Base-by-base conservation (phyloP, 2,113 vertebrate genomes). In the Myrmophylax atrothorax region DNA sequence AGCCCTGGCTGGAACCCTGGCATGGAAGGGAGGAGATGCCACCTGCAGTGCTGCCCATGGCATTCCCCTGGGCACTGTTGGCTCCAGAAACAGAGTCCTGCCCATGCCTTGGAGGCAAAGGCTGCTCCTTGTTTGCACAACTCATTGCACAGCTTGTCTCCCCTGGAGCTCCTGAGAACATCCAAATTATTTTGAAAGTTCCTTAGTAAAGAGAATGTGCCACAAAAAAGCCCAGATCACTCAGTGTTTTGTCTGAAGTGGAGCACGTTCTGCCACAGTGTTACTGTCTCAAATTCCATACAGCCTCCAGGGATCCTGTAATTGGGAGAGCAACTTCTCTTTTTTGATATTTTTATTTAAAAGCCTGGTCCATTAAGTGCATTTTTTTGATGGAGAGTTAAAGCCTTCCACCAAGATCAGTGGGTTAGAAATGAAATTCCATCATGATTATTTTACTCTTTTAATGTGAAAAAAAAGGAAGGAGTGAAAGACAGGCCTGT, bases 171-270 rank as follows among this genome's bases (percentile, higher is more conserved):
- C 83, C 90, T 96, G 83, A 79, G 52, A 87, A 84, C 47, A 49
- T 79, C 70, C 84, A 70, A 44, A 56, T 67, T 35, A 28, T n/a
- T 84, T 62, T 79, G 79, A 31, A 59, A 83, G 44, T 42, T 80
- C 50, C 17, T 7, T 33, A 62, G 70, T 17, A 72, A 82, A 63
- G 83, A 86, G 79, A 80, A 82, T 56, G 50, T 55, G 55, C 67
- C 53, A 46, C 59, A 89, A 74, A 58, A 28, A 80, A 81, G 38
- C 25, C 72, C 40, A 4, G 50, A 64, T 79, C 85, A 47, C 38
- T 88, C 63, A 63, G 42, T 26, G 26, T 74, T 95, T 74, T 53
- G 59, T 93, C 90, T 93, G 94, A 97, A 93, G 76, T 86, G 60
- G 72, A 77, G 60, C 90, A 83, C 0, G 1, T 52, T 88, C 83